Evolutionary conservation across 2,888 invertebrate genomes (phyloP).

Genomic region (Rhagonycha fulva): DNA sequence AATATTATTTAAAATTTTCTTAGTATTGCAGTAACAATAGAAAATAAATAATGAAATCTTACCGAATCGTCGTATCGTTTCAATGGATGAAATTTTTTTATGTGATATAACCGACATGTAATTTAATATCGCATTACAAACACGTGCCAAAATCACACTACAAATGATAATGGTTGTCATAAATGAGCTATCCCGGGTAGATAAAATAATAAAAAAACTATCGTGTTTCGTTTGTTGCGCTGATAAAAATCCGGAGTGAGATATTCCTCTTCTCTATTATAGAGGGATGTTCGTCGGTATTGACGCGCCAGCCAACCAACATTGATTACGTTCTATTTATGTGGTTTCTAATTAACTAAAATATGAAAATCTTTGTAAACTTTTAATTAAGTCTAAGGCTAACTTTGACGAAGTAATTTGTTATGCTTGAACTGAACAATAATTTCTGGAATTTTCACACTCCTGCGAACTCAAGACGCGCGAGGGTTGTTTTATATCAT

Average conservation of each 20-base stretch:
- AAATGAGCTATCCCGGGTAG: slow-evolving; percentile 22
- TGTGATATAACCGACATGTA: slow-evolving; percentile 1
- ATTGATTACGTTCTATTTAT: background rate
- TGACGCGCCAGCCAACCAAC: background rate
- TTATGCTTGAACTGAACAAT: background rate
- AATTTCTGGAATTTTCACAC: slow-evolving; percentile 14
- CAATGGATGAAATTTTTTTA: background rate
- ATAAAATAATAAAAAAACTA: slow-evolving; percentile 27
- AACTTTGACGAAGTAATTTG: background rate
- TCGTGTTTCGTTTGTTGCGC: slow-evolving; percentile 28
- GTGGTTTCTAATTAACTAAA: background rate
- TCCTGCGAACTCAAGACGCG: slow-evolving; percentile 3
- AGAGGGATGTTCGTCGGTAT: background rate
- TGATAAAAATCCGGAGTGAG: slow-evolving; percentile 14
- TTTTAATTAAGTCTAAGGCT: background rate
- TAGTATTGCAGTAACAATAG: background rate
- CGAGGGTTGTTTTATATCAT: slow-evolving; percentile 36
- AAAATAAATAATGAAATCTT: background rate
- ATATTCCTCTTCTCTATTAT: background rate
- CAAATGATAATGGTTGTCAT: slow-evolving; percentile 32
- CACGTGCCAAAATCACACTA: slow-evolving; percentile 38
- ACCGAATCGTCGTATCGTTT: background rate
- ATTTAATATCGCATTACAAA: slow-evolving; percentile 32
- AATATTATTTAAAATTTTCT: background rate
- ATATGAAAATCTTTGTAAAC: background rate